A percentile compares a stretch with the other conserved stretches of the same genome.
phyloP scores from a whole-genome alignment of 1,140 invertebrate genomes.

The Ladona fulva region DNA sequence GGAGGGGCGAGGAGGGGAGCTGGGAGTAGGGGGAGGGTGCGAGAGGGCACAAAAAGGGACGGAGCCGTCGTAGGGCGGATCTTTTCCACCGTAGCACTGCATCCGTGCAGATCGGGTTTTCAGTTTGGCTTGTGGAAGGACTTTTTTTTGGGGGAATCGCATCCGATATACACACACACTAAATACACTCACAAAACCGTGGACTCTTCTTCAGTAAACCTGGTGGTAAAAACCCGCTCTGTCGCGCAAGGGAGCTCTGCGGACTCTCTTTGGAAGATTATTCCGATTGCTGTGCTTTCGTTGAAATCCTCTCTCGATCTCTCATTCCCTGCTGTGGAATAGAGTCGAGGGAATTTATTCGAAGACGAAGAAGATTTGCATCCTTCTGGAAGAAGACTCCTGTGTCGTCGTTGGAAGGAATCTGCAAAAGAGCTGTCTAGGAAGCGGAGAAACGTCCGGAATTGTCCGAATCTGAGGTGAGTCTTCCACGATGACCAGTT shows the following conservation, averaged over 20 bases:
- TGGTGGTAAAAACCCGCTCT: not conserved
- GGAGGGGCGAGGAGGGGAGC: not conserved
- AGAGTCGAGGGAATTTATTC: not conserved
- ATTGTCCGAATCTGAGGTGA: not conserved
- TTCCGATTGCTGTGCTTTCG: not conserved
- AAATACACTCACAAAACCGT: not conserved
- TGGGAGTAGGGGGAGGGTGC: not conserved
- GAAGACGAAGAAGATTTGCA: not conserved
- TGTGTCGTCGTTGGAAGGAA: not conserved
- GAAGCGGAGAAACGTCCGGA: not conserved
- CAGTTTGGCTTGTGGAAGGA: not conserved
- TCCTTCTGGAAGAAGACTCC: not conserved
- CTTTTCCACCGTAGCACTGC: not conserved
- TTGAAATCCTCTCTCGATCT: not conserved
- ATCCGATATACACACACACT: not conserved
- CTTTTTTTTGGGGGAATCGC: not conserved
- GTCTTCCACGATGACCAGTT: not conserved
- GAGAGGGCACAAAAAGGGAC: not conserved
- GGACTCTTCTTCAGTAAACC: not conserved
- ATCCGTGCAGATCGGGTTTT: not conserved
- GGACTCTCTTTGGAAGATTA: not conserved
- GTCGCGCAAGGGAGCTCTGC: not conserved
- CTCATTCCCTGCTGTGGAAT: not conserved
- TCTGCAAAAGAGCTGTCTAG: not conserved
- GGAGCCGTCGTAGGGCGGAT: not conserved